Conservation (phyloP, 2,888 invertebrate genomes). For the Tachina lurida region DNA sequence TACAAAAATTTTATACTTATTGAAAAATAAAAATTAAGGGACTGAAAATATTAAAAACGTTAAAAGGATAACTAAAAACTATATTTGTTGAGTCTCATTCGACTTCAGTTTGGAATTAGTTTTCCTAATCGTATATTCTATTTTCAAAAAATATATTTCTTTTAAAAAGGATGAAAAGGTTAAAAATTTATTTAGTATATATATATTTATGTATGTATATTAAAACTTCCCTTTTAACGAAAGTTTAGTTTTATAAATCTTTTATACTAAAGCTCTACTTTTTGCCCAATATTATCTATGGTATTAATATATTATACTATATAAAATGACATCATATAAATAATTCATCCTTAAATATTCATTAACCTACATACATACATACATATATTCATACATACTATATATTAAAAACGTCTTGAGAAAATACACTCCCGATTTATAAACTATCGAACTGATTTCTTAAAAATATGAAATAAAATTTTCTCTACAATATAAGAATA, state of each 20-base stretch:
- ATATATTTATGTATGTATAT: constrained; percentile 15
- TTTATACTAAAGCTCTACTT: constrained; percentile 39
- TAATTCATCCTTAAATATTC: constrained; percentile 50
- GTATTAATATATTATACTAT: constrained; percentile 15
- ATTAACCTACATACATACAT: constrained; percentile 3
- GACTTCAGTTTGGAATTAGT: background rate
- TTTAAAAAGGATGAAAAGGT: background rate
- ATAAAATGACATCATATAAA: constrained; percentile 32
- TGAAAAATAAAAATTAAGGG: constrained; percentile 30
- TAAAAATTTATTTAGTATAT: constrained; percentile 1
- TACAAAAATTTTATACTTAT: constrained; percentile 56
- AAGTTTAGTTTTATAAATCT: constrained; percentile 44
- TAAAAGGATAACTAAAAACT: background rate
- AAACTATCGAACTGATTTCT: constrained; percentile 68
- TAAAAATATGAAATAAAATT: constrained; percentile 40
- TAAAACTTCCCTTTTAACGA: constrained; percentile 9
- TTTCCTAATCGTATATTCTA: constrained; percentile 3
- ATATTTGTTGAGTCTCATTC: background rate
- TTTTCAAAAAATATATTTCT: constrained; percentile 22
- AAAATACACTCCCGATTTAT: constrained; percentile 39
- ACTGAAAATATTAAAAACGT: constrained; percentile 24
- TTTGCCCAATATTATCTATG: constrained; percentile 12
- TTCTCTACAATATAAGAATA: constrained; percentile 38
- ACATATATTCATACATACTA: constrained; percentile 23
- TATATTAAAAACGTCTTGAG: constrained; percentile 24